Evolutionary conservation across 1,140 invertebrate genomes (phyloP), one percentile per base, ranked within the genome.

Genomic region (Polypedilum pembai): DNA sequence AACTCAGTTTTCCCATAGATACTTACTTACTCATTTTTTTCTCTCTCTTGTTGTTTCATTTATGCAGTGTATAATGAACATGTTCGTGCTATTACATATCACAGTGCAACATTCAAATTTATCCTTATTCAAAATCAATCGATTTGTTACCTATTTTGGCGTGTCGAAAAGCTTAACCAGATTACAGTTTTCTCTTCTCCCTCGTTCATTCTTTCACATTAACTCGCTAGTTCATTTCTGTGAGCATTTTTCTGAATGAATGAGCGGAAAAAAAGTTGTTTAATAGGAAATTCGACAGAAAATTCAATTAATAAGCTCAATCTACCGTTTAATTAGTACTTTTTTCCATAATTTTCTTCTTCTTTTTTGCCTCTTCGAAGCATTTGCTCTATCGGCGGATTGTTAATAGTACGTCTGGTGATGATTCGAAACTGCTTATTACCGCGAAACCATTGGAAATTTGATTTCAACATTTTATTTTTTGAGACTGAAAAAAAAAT

Each of bases 301-400:
- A 69, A 69, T 69, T 69, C 65, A 69, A 69, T 69, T 69, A 69
- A 69, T 21, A 20, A 69, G 65, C 65, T 69, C 65, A 69, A 69
- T 69, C 65, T 69, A 69, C 65, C 65, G 65, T 69, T 69, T 69
- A 69, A 69, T 69, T 69, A 69, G 65, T 69, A 69, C 20, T 69
- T 69, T 56, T n/a, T 69, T 69, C 20, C 65, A 21, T 69, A 20
- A 69, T 21, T 69, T 69, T 15, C 45, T 56, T 56, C 45, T 56
- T 56, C 45, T 56, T 56, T 56, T 56, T 15, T 15, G 41, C 12
- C 45, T 56, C n/a, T 56, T 56, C 45, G n/a, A n/a, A n/a, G 12
- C 45, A 15, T 56, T 56, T 56, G n/a, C 45, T 56, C 24, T 33
- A 33, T 33, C 24, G 24, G 24, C 24, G 24, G 8, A 56, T 56